Evolutionary conservation across 2,113 vertebrate genomes (phyloP).

Genomic region (Hydropotes inermis): DNA sequence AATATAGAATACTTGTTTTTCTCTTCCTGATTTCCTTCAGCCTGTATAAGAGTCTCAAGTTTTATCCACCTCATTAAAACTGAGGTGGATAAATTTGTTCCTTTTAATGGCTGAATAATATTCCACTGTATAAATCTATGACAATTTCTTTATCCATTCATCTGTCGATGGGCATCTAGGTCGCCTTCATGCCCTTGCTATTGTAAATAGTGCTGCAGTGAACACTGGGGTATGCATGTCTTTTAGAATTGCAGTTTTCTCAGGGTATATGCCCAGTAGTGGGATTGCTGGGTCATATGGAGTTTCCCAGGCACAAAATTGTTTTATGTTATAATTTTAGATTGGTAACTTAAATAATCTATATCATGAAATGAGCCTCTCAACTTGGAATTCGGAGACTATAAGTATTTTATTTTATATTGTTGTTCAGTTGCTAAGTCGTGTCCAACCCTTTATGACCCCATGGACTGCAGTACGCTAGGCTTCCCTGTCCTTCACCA

Average conservation of each 20-base stretch:
- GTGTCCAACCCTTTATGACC: neutral
- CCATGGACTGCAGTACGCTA: rapidly evolving
- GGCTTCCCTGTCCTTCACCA: neutral
- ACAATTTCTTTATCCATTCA: neutral
- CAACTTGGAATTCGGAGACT: neutral
- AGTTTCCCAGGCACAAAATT: neutral
- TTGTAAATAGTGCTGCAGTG: neutral
- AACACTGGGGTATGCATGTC: neutral
- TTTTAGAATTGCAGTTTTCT: neutral
- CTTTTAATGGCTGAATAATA: neutral
- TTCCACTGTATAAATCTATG: neutral
- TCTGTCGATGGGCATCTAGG: neutral
- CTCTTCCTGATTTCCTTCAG: neutral
- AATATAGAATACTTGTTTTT: neutral
- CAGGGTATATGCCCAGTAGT: neutral
- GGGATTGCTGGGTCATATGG: neutral
- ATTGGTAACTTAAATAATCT: neutral
- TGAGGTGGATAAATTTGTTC: neutral
- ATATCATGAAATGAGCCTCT: neutral
- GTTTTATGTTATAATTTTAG: neutral
- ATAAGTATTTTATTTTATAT: slow-evolving; percentile 4
- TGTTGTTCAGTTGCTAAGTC: neutral
- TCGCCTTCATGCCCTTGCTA: neutral
- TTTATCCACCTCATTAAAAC: neutral
- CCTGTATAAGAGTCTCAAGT: neutral